Evolutionary conservation across 37 sponge, comb jelly and placozoan genomes (phyloP).

Genomic region (Diacarnus erythraeanus): DNA sequence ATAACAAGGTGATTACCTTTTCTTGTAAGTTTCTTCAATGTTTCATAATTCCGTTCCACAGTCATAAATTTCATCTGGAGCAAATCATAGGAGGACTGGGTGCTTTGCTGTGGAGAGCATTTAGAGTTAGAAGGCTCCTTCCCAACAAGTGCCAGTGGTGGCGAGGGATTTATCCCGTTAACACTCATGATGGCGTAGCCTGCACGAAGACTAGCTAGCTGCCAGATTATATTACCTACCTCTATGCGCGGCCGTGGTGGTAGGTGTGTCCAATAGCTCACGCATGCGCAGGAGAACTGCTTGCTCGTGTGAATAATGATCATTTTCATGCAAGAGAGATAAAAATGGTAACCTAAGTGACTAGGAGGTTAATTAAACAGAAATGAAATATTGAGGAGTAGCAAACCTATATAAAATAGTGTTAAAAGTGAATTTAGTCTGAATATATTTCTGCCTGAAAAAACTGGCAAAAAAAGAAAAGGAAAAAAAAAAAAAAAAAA

Average conservation of each 20-base stretch:
- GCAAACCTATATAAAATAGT: neutral
- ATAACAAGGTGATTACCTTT: constrained; percentile 70
- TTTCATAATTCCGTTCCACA: constrained; percentile 77
- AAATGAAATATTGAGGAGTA: neutral
- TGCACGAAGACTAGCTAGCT: too few species aligned
- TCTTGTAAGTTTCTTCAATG: constrained; percentile 55
- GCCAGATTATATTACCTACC: too few species aligned
- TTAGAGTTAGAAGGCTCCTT: too few species aligned
- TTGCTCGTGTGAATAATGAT: neutral
- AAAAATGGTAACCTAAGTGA: neutral
- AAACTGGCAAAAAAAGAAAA: neutral
- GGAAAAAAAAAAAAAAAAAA: neutral
- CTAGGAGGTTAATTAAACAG: neutral
- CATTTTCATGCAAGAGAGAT: neutral
- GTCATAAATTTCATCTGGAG: constrained; percentile 65
- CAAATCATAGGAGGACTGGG: constrained; percentile 43
- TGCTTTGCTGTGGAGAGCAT: neutral
- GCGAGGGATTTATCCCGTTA: neutral
- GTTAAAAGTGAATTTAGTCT: constrained; percentile 1
- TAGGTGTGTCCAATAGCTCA: neutral
- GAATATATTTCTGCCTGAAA: neutral
- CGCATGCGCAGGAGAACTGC: neutral
- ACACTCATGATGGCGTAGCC: neutral
- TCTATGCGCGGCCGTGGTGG: too few species aligned
- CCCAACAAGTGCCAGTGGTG: neutral